Conservation (phyloP, 2,888 invertebrate species). For the Cantharis lateralis region DNA sequence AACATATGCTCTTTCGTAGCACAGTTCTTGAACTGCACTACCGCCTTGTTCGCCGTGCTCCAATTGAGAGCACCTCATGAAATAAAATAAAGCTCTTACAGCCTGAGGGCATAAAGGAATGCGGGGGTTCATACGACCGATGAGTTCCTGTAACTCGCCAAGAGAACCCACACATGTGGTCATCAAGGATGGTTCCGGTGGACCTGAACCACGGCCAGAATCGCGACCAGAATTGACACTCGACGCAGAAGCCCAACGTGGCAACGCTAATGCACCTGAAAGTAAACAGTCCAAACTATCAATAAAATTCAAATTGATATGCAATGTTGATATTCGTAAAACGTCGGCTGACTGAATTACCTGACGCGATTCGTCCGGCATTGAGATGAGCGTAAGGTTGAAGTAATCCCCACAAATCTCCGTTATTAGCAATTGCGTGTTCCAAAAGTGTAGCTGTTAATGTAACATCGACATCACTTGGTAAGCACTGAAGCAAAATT, state of each 20-base stretch:
- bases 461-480: slow-evolving; percentile 63
- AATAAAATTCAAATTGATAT: background rate
- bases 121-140: slow-evolving; percentile 63
- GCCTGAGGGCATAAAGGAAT: slow-evolving; percentile 67
- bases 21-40: slow-evolving; percentile 64
- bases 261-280: slow-evolving; percentile 79
- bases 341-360: slow-evolving; percentile 51
- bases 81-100: slow-evolving; percentile 83
- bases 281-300: background rate
- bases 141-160: slow-evolving; percentile 75
- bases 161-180: slow-evolving; percentile 90
- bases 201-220: slow-evolving; percentile 52
- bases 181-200: slow-evolving; percentile 72
- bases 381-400: slow-evolving; percentile 91
- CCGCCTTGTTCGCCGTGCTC: slow-evolving; percentile 51
- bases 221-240: slow-evolving; percentile 58
- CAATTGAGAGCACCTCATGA: slow-evolving; percentile 89
- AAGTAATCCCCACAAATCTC: slow-evolving; percentile 86
- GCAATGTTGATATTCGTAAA: background rate
- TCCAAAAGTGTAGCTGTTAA: slow-evolving; percentile 81
- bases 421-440: slow-evolving; percentile 82
- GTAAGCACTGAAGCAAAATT: slow-evolving; percentile 73
- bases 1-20: slow-evolving; percentile 85
- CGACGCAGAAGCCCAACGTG: slow-evolving; percentile 70
- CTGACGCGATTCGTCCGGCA: slow-evolving; percentile 85